Evolutionary conservation across 2,797 vertebrate genomes (phyloP), one percentile per base, ranked within the genome.

Genomic region (Tragopan temminckii): DNA sequence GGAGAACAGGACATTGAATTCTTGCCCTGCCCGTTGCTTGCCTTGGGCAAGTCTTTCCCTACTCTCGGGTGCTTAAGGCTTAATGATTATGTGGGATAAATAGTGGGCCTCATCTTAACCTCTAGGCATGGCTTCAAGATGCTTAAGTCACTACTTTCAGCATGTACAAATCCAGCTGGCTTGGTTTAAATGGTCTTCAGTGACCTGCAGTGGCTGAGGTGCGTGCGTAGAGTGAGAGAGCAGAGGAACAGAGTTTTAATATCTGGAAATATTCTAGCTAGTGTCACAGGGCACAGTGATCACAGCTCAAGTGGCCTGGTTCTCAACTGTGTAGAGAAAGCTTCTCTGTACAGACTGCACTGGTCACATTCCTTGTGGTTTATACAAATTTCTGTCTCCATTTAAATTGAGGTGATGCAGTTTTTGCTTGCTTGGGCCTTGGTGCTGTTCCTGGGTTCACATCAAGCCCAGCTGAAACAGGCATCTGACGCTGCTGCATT

Each of bases 291-390:
- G 14, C 0, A 1, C 21, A 31, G 29, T 71, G 59, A 33, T 61
- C 67, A 33, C 10, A 53, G 55, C 35, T 38, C 24, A 36, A 55
- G 35, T 40, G 68, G 13, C 75, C 35, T 63, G 35, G 27, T 36
- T 61, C 27, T n/a, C 36, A 35, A 1, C 0, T 3, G 16, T 3
- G 2, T 43, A 27, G 48, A 53, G 25, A 58, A 27, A 2, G 24
- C 40, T 64, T 46, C 59, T 61, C 3, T 55, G 3, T 0, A 29
- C 19, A 43, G 38, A 2, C 38, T 35, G 25, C 64, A 40, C 24
- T 24, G 17, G 25, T 80, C 7, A 1, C 3, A 1, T 40, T 77
- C 74, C 35, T 48, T 66, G 42, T 38, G 16, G 5, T 57, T 84
- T 84, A n/a, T 48, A 74, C 35, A 33, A 57, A 42, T 87, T 88